Evolutionary conservation across 2,113 vertebrate genomes (phyloP).

Genomic region (Ammospiza caudacuta): DNA sequence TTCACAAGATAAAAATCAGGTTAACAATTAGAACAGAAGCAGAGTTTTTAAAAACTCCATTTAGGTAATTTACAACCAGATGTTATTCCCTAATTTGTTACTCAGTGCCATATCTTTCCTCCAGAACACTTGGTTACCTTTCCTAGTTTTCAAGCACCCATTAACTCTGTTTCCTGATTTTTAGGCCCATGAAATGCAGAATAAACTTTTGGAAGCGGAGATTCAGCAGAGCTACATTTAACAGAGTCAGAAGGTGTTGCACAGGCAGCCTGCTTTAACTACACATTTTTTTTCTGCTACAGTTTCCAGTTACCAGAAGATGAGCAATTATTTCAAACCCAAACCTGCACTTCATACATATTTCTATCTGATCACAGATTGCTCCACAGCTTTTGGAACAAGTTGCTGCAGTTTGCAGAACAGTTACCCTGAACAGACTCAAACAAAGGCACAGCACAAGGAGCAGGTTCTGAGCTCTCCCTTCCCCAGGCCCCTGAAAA

Average conservation of each 20-base stretch:
- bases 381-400: neutral
- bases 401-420: neutral
- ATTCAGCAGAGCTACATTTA: neutral
- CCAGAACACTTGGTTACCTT: neutral
- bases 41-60: neutral
- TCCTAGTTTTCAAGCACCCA: neutral
- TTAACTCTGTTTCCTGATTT: neutral
- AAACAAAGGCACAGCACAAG: neutral
- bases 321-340: neutral
- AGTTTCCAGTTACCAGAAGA: neutral
- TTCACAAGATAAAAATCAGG: neutral
- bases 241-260: neutral
- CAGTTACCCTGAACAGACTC: neutral
- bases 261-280: neutral
- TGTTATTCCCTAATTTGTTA: neutral
- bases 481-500: neutral
- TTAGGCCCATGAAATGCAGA: neutral
- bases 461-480: neutral
- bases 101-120: neutral
- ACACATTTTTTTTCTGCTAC: neutral
- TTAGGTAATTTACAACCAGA: neutral
- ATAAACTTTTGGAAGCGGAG: rapidly evolving
- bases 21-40: neutral
- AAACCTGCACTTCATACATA: neutral
- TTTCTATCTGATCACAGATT: neutral